Base-by-base conservation (phyloP, 2,113 vertebrate species). In the Bambusicola thoracicus region DNA sequence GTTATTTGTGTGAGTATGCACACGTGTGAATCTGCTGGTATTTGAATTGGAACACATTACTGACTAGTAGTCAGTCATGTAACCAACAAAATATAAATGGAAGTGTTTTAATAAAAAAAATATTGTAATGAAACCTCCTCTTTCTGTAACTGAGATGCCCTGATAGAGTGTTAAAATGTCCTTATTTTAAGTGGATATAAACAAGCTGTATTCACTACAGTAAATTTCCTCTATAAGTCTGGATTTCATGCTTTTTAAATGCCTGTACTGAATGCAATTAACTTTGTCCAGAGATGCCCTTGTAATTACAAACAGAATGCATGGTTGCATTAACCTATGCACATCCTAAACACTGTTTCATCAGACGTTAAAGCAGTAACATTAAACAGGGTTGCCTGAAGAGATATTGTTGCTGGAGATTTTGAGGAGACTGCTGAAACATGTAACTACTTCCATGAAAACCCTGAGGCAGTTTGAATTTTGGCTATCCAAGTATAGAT, bases 221-320 rank as follows among this genome's bases (percentile, higher is more conserved):
- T 40, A 81, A 58, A 78, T 66, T 53, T 24, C 38, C 61, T 66
- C 86, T 84, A 32, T 20, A 87, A 78, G 20, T 63, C 49, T 63
- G 38, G 8, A 62, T 30, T 67, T 94, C 4, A 55, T 58, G n/a
- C 13, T 78, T 91, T 87, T 85, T 21, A 87, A 85, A 85, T 72
- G 72, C 6, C 21, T 68, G 6, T 18, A 62, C 25, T 51, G 8
- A 59, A 53, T 49, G 36, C 51, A 13, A 72, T 81, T 78, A 75
- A 32, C 41, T 87, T 89, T 79, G 61, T 17, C 65, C 0, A 0
- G 78, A 79, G 43, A 85, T 78, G 61, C 46, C 67, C 56, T 66
- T 72, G 46, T 6, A 16, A 63, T 79, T 87, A 93, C 79, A 79
- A 80, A 92, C 38, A 91, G 43, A 77, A 90, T 69, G 72, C 67